Conservation (phyloP, 2,113 vertebrate genomes). For the Lepus europaeus region DNA sequence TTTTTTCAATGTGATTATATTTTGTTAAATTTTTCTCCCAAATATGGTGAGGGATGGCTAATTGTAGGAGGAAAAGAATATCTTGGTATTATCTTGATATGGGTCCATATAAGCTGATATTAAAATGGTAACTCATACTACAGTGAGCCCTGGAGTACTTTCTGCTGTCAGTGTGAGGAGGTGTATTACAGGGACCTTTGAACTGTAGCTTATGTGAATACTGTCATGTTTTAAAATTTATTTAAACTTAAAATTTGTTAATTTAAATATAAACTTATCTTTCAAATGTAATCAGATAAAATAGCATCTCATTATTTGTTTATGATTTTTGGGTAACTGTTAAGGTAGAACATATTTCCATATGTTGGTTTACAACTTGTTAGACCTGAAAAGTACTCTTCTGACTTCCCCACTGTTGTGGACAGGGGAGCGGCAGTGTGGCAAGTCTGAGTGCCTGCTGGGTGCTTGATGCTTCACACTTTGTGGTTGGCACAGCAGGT, state of each 20-base stretch:
- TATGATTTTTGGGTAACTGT: constrained; percentile 24
- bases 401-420: not conserved
- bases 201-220: not conserved
- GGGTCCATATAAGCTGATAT: not conserved
- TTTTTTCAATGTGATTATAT: constrained; percentile 83
- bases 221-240: not conserved
- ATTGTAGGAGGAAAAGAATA: not conserved
- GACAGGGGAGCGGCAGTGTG: not conserved
- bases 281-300: constrained; percentile 4
- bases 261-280: not conserved
- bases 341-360: not conserved
- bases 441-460: not conserved
- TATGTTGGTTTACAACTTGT: not conserved
- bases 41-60: not conserved
- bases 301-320: not conserved
- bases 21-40: constrained; percentile 45
- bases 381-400: constrained; percentile 15
- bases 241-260: too few species aligned
- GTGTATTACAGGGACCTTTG: not conserved
- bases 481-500: not conserved
- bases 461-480: not conserved
- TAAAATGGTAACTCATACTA: not conserved
- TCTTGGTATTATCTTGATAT: not conserved
- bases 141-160: not conserved
- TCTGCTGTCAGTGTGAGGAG: not conserved